Conservation (phyloP, 2,113 vertebrate species). For the Seriola aureovittata region DNA sequence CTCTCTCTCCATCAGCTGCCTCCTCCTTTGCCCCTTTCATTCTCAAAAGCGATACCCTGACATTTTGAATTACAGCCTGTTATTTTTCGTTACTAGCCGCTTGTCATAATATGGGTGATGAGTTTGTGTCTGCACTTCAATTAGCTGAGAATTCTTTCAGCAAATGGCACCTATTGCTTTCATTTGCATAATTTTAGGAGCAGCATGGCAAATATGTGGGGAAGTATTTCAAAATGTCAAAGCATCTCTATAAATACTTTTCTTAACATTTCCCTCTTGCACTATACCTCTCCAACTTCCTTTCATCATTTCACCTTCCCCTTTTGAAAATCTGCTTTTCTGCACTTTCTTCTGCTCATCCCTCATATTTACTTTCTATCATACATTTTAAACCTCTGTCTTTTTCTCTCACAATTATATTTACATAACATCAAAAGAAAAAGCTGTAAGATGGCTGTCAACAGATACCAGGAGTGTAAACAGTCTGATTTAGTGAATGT, state of each 20-base stretch:
- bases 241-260: not conserved
- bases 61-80: constrained; percentile 20
- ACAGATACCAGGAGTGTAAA: not conserved
- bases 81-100: constrained; percentile 4
- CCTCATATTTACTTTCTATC: not conserved
- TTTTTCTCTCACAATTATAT: not conserved
- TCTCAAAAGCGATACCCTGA: constrained; percentile 28
- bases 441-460: not conserved
- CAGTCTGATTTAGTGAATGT: not conserved
- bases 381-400: not conserved
- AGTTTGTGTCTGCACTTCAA: constrained; percentile 8
- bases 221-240: constrained; percentile 10
- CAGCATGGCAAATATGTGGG: not conserved
- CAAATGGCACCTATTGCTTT: not conserved
- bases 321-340: not conserved
- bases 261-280: not conserved
- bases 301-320: not conserved
- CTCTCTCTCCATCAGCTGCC: constrained; percentile 15
- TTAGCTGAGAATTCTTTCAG: constrained; percentile 1
- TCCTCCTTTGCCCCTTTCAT: constrained; percentile 2
- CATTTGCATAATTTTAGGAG: constrained; percentile 16
- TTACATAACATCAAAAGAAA: not conserved
- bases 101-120: constrained; percentile 22
- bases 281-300: not conserved
- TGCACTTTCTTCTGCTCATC: not conserved